Evolutionary conservation across 2,888 invertebrate genomes (phyloP).

Genomic region (Lepidonotus clava): DNA sequence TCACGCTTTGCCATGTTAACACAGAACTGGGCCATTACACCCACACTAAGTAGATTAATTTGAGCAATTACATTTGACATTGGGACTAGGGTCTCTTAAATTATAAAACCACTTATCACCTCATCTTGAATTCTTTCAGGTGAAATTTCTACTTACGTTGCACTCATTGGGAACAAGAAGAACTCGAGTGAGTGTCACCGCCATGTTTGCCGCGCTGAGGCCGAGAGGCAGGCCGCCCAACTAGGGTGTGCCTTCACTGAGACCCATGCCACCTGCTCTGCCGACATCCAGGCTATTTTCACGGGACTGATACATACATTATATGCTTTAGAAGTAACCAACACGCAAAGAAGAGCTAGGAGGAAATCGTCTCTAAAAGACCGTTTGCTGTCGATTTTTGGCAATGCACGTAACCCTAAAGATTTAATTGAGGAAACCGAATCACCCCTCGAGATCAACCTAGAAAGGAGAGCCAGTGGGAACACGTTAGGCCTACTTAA

Average conservation of each 20-base stretch:
- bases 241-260: conserved; percentile 88
- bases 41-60: no score
- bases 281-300: not conserved
- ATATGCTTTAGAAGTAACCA: not conserved
- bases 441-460: no score
- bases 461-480: not conserved
- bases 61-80: not conserved
- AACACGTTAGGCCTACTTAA: no score
- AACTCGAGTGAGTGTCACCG: conserved; percentile 64
- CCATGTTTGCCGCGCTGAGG: conserved; percentile 86
- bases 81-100: no score
- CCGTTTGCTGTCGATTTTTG: not conserved
- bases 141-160: not conserved
- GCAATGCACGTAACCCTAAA: not conserved
- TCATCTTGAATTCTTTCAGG: not conserved
- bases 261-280: conserved; percentile 90
- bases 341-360: not conserved
- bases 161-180: conserved; percentile 69
- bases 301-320: not conserved
- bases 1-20: no score
- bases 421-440: not conserved
- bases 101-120: not conserved
- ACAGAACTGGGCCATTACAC: no score
- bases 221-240: conserved; percentile 83
- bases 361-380: not conserved